phyloP scores from a whole-genome alignment of 2,888 invertebrate species.

The Frankliniella fusca region DNA sequence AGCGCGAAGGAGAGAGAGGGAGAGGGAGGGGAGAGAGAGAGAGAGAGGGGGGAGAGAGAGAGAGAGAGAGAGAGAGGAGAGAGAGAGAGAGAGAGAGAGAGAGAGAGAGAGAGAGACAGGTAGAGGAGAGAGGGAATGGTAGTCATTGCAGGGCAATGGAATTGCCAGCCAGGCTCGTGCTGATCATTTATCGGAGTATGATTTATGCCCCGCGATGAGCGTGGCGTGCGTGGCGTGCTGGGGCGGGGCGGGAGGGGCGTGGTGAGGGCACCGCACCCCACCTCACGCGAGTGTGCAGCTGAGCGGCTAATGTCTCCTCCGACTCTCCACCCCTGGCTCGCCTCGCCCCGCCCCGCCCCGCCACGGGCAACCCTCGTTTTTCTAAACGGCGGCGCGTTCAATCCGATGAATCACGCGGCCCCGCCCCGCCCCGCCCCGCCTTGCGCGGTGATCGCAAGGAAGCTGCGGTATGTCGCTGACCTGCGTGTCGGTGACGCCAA shows the following conservation, averaged over 20 bases:
- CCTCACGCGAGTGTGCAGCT: neutral
- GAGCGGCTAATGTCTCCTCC: neutral
- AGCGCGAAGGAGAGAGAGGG: too few relatives aligned
- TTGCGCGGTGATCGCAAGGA: too few relatives aligned
- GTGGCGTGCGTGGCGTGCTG: neutral
- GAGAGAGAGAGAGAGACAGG: conserved; percentile 30
- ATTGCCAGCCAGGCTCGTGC: neutral
- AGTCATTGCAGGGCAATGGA: neutral
- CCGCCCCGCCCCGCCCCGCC: too few relatives aligned
- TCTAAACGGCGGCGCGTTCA: too few relatives aligned
- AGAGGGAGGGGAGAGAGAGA: neutral
- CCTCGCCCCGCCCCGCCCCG: too few relatives aligned
- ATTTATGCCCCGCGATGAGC: neutral
- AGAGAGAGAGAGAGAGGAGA: conserved; percentile 22
- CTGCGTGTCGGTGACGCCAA: conserved; percentile 95
- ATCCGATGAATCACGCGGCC: too few relatives aligned
- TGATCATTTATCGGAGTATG: conserved; percentile 2
- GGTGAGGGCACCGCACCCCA: neutral
- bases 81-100: conserved; percentile 30
- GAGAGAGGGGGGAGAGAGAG: neutral
- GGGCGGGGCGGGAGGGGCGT: neutral
- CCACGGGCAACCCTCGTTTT: too few relatives aligned
- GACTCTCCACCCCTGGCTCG: too few relatives aligned
- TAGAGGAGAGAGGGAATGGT: neutral
- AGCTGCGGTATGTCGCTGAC: conserved; percentile 52